Conservation (phyloP, 2,113 vertebrate genomes). For the Cinclus cinclus region DNA sequence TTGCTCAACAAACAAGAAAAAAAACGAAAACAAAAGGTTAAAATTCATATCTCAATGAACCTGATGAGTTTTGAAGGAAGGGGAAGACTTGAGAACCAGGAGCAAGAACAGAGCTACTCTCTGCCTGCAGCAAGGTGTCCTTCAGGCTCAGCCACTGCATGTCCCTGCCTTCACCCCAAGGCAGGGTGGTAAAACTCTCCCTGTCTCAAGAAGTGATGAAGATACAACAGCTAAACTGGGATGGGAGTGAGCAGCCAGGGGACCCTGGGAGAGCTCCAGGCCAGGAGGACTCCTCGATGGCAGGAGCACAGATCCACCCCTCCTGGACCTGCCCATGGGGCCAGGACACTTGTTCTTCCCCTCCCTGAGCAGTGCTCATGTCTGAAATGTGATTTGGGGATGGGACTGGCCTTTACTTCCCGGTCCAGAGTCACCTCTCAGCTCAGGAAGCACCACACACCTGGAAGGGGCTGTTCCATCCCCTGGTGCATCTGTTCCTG, state of each 20-base stretch:
- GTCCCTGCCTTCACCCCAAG: not conserved
- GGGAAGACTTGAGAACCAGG: not conserved
- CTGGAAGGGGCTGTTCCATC: not conserved
- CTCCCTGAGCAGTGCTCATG: not conserved
- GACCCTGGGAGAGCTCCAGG: not conserved
- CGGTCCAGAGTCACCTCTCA: not conserved
- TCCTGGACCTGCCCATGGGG: not conserved
- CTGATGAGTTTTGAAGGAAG: not conserved
- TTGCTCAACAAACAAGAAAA: not conserved
- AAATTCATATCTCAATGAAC: not conserved
- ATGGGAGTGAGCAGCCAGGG: not conserved
- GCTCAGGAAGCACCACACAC: fast-evolving
- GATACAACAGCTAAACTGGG: not conserved
- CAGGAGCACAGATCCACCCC: fast-evolving
- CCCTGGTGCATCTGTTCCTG: not conserved
- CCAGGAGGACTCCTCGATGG: fast-evolving
- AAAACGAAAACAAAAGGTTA: not conserved
- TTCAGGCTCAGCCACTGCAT: not conserved
- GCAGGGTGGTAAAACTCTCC: not conserved
- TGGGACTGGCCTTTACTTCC: not conserved
- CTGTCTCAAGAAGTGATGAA: not conserved
- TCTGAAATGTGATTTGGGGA: not conserved
- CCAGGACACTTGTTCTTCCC: not conserved
- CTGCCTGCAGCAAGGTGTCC: not conserved
- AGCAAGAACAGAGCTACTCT: not conserved